Conservation (phyloP, 2,113 vertebrate genomes). For the Eupsittula cactorum region DNA sequence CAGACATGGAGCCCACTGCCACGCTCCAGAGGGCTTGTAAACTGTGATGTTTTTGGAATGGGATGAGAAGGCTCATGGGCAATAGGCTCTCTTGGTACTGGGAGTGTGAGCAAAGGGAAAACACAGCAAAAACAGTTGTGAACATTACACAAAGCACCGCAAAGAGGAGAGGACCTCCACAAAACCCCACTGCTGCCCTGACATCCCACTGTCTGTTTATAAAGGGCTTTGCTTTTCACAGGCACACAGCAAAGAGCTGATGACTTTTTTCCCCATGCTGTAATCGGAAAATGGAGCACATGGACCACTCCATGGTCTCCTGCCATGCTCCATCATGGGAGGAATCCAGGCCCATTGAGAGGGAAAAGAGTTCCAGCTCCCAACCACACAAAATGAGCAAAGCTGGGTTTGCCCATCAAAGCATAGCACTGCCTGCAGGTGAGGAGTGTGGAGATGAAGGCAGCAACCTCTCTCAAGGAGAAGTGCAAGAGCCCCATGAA, state of each 20-base stretch:
- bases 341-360: not conserved
- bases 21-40: not conserved
- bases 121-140: not conserved
- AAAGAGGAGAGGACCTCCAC: not conserved
- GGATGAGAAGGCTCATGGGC: not conserved
- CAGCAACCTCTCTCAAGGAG: not conserved
- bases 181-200: not conserved
- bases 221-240: not conserved
- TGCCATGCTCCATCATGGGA: not conserved
- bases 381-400: not conserved
- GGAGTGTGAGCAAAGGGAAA: not conserved
- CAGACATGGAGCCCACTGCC: not conserved
- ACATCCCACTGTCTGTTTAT: not conserved
- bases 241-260: not conserved
- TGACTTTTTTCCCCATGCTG: not conserved
- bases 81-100: not conserved
- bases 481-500: not conserved
- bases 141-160: not conserved
- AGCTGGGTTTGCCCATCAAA: not conserved
- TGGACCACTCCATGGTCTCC: not conserved
- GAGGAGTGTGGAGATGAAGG: not conserved
- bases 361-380: not conserved
- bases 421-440: rapidly evolving
- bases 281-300: not conserved
- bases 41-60: not conserved